Percentiles rank a stretch among this genome's conserved stretches.
Evolutionary conservation across 1,140 invertebrate genomes (phyloP).

Genomic region (Eufriesea mexicana): DNA sequence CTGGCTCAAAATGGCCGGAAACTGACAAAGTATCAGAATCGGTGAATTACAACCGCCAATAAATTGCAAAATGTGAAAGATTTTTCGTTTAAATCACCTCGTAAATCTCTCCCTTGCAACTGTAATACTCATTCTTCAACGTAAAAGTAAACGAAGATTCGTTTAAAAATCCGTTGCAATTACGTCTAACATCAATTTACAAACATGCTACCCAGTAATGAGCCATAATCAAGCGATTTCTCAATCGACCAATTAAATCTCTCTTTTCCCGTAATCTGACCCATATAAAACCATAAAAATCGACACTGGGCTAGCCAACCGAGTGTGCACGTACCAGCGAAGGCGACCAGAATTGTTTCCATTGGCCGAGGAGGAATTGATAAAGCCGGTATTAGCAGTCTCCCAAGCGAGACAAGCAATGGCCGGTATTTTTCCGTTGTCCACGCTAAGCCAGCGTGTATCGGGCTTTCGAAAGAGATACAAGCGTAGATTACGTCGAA

Average conservation of each 20-base stretch:
- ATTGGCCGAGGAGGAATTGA: slow-evolving; percentile 26
- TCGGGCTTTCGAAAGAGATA: slow-evolving; percentile 12
- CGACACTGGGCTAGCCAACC: background rate
- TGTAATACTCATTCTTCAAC: background rate
- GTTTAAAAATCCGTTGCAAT: background rate
- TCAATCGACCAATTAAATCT: background rate
- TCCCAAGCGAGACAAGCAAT: background rate
- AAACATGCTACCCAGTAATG: no score
- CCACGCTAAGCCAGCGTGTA: slow-evolving; percentile 19
- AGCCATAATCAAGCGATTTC: background rate
- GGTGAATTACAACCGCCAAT: background rate
- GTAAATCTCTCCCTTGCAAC: background rate
- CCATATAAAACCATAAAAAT: background rate
- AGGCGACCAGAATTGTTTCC: slow-evolving; percentile 20
- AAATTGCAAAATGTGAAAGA: background rate
- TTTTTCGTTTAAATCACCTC: background rate
- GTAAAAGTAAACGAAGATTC: background rate
- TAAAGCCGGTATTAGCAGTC: slow-evolving; percentile 38
- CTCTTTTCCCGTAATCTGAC: background rate
- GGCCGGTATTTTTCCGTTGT: slow-evolving; percentile 24
- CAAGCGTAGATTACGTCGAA: slow-evolving; percentile 28
- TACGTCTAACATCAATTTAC: background rate
- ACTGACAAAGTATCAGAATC: background rate
- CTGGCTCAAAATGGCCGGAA: background rate
- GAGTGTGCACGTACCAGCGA: background rate